phyloP scores from a whole-genome alignment of 2,888 invertebrate species.

The Papilio elwesi region DNA sequence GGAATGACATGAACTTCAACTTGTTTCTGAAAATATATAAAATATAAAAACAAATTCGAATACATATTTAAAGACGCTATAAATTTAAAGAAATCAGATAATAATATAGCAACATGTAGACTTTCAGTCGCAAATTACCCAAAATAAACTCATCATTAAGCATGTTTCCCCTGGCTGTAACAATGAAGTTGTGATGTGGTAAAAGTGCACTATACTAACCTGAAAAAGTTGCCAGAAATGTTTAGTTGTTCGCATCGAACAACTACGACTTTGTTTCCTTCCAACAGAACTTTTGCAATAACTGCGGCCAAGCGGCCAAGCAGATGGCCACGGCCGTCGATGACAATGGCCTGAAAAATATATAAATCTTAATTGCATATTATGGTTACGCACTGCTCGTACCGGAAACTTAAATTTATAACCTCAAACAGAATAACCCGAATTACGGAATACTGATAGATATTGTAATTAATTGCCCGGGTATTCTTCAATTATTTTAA shows the following conservation, averaged over 20 bases:
- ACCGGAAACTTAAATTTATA: constrained; percentile 21
- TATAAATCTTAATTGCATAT: constrained; percentile 16
- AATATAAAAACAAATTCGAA: not conserved
- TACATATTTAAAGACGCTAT: not conserved
- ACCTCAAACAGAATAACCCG: constrained; percentile 22
- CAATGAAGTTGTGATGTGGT: constrained; percentile 37
- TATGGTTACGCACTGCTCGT: constrained; percentile 26
- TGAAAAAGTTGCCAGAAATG: constrained; percentile 99
- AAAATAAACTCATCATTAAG: constrained; percentile 62
- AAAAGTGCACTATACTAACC: constrained; percentile 78
- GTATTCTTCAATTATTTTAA: not conserved
- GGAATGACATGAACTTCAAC: constrained; percentile 98
- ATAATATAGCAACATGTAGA: constrained; percentile 59
- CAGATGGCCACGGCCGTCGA: constrained; percentile 99
- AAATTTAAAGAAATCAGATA: constrained; percentile 52
- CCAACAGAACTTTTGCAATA: constrained; percentile 96
- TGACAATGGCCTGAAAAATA: constrained; percentile 94
- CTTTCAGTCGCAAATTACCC: constrained; percentile 80
- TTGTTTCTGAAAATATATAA: constrained; percentile 87
- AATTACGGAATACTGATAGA: not conserved
- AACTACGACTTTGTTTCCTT: constrained; percentile 97
- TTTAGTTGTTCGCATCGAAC: constrained; percentile 98
- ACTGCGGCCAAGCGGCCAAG: constrained; percentile 98
- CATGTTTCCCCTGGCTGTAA: not conserved
- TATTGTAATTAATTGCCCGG: not conserved